These are phyloP conservation scores for Lanius collurio DNA, from an alignment of 2,113 vertebrate genomes.

Conservation along the genomic window DNA sequence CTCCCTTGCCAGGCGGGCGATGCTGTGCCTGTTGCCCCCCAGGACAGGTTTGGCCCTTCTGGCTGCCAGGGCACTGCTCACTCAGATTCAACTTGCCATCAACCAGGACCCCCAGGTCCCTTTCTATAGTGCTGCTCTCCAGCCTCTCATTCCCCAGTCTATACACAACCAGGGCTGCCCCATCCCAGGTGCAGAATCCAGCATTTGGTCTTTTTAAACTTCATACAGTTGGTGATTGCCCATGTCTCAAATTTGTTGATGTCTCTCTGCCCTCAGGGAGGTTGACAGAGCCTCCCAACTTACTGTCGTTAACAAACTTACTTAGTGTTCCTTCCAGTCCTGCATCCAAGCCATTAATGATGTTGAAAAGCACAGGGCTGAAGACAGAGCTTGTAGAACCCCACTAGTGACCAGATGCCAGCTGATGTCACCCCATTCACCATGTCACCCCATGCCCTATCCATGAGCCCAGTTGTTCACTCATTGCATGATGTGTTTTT, in stretches of 20 bases:
- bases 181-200: neutral
- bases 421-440: neutral
- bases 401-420: neutral
- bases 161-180: neutral
- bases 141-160: neutral
- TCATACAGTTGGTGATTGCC: neutral
- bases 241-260: neutral
- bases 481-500: neutral
- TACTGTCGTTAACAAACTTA: neutral
- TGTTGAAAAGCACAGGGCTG: neutral
- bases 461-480: neutral
- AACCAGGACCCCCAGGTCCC: fast-evolving
- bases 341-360: neutral
- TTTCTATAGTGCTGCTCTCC: fast-evolving
- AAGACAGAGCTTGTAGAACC: neutral
- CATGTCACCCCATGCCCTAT: fast-evolving
- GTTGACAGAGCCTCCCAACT: neutral
- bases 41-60: neutral
- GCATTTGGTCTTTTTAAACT: neutral
- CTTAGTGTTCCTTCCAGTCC: neutral
- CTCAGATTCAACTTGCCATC: fast-evolving
- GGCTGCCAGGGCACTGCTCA: neutral
- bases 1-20: fast-evolving
- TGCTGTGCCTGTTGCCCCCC: neutral
- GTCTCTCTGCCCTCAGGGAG: neutral